phyloP scores from a whole-genome alignment of 1,140 invertebrate genomes.

The Doryteuthis pealeii region DNA sequence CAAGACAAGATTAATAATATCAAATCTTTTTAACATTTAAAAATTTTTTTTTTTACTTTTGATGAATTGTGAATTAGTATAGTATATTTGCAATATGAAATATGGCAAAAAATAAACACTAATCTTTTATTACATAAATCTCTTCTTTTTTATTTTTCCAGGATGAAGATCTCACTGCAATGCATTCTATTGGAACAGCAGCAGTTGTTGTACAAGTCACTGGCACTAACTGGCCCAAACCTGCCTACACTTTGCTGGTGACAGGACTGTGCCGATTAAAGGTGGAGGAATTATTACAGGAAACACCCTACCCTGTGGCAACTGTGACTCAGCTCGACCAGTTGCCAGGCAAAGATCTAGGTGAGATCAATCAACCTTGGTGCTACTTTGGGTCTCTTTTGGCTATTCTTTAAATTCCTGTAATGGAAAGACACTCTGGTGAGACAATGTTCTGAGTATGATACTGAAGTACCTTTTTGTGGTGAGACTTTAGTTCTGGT shows the following conservation, averaged over 20 bases:
- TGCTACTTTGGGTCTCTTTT: not conserved
- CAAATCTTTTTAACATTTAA: no score
- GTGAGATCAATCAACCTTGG: slow-evolving; percentile 34
- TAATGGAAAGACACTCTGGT: no score
- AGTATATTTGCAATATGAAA: no score
- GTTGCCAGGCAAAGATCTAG: slow-evolving; percentile 48
- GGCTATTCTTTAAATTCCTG: not conserved
- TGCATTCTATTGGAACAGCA: slow-evolving; percentile 63
- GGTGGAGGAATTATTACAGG: slow-evolving; percentile 61
- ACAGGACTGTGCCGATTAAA: slow-evolving; percentile 64
- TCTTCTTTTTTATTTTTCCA: slow-evolving; percentile 23
- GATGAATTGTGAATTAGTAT: no score
- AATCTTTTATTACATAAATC: no score
- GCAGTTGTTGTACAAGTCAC: slow-evolving; percentile 65
- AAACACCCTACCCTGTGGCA: slow-evolving; percentile 63
- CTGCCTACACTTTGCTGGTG: slow-evolving; percentile 63
- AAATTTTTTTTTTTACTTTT: no score
- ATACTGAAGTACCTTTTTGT: no score
- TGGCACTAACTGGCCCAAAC: slow-evolving; percentile 64
- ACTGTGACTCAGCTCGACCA: slow-evolving; percentile 63
- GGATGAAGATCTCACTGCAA: slow-evolving; percentile 46
- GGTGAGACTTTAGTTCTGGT: no score
- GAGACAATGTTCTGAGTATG: no score
- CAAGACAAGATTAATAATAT: no score
- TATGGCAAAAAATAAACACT: no score